Base-by-base conservation (phyloP, 2,113 vertebrate genomes). In the Barbus barbus region DNA sequence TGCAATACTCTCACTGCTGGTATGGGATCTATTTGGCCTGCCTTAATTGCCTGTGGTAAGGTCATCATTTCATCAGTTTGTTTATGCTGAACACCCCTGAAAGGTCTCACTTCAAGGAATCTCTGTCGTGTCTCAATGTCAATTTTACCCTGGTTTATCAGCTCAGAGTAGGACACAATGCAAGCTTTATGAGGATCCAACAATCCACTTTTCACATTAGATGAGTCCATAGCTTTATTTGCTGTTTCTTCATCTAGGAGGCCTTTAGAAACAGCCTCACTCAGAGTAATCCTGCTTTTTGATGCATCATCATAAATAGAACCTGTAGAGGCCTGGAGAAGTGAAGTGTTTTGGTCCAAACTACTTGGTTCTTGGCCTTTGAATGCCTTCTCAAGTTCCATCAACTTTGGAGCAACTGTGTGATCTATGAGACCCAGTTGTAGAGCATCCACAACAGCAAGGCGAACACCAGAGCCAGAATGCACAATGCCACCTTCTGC, bases 401-500 rank as follows among this genome's bases (percentile, higher is more conserved):
- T 91, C 22, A 99, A 94, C 4, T 95, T 93, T 4, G 90, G 41
- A 38, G 92, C 93, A 0, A 96, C 74, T 9, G 92, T 95, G 31
- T 91, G 85, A 82, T 91, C 58, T 6, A 98, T 89, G 38, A 99
- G 92, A 53, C 93, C 94, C 31, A 95, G 94, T 33, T 93, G 92
- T 76, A 95, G 74, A 0, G 98, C 96, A 31, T 94, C 92, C 3
- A 90, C 89, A 69, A 98, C 95, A 0, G 93, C 93, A 31, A 99
- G 94, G 78, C 97, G 95, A 90, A 96, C 91, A 20, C 97, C 96
- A 83, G 97, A 98, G 73, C 82, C 18, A 69, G 96, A 96, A 38
- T 99, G 97, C 88, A 98, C 93, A 87, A 99, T 93, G 26, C 97
- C 98, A 73, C 97, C 98, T 38, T 94, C 96, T 28, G 95, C 93